Base-by-base conservation (phyloP, 2,888 invertebrate species). In the Apamea anceps region DNA sequence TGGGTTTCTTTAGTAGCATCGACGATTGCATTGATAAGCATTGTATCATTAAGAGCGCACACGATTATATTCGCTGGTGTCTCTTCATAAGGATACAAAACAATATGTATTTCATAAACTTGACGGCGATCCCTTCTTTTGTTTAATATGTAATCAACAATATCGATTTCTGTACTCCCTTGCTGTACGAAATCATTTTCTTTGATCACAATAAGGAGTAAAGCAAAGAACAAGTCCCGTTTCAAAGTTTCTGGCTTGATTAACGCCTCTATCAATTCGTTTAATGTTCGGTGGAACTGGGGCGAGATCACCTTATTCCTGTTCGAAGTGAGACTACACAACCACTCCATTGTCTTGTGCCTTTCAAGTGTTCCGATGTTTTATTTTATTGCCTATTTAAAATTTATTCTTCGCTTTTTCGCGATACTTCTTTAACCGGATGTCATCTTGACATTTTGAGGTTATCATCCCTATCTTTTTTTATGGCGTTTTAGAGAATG, bases 171-270 rank as follows among this genome's bases (percentile, higher is more conserved):
- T 57, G 72, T 83, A 28, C 85, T 81, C 54, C 80, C 86, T 78
- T 87, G 90, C 77, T 91, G 74, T 72, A 89, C 70, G 75, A 94
- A 94, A 89, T 91, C 88, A 88, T 92, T 93, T 90, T 94, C 93
- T 79, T 91, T 92, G 90, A 93, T 92, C 80, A 93, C 86, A 88
- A 91, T 90, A 82, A 94, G 90, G 70, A 93, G 87, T 81, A 93
- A 85, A 82, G 92, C 90, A 73, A 93, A 91, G 87, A 94, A 91
- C 85, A 94, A 88, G 85, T 93, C 93, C 72, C 90, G 91, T 87
- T 92, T 93, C 84, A 93, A 91, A 88, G 90, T 89, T 87, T 91
- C 90, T n/a, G 93, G 92, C 86, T 92, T 93, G 89, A 94, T 93
- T 92, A 93, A 91, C 86, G 90, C 88, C 82, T 92, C 89, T 82